Evolutionary conservation across 1,140 invertebrate species (phyloP).

Genomic region (Drosophila truncata): DNA sequence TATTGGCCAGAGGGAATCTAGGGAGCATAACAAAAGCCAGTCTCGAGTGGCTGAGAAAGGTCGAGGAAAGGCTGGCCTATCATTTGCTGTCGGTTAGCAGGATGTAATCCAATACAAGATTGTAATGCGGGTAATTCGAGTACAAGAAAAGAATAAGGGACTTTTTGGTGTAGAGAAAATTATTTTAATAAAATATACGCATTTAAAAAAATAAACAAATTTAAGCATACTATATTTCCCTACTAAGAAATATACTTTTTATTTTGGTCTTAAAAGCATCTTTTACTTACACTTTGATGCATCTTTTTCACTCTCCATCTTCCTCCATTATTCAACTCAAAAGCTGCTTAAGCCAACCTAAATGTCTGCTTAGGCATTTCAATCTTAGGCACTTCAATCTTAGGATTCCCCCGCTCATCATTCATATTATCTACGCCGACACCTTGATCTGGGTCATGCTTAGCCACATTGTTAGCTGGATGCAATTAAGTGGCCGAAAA

Average conservation of each 20-base stretch:
- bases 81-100: background rate
- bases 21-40: background rate
- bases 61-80: background rate
- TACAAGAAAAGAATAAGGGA: background rate
- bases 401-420: slow-evolving; percentile 39
- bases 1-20: slow-evolving; percentile 5
- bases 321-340: background rate
- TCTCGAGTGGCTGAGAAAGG: slow-evolving; percentile 6
- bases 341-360: slow-evolving; percentile 32
- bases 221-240: background rate
- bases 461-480: slow-evolving; percentile 53
- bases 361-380: slow-evolving; percentile 42
- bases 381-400: slow-evolving; percentile 37
- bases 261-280: background rate
- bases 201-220: background rate
- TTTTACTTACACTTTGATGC: background rate
- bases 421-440: slow-evolving; percentile 32
- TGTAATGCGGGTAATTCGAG: background rate
- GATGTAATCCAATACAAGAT: slow-evolving; percentile 3
- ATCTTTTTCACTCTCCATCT: slow-evolving; percentile 17
- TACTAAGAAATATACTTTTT: background rate
- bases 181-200: background rate
- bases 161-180: background rate
- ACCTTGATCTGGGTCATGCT: slow-evolving; percentile 49
- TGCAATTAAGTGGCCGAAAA: slow-evolving; percentile 49